Percentiles rank a stretch among this genome's conserved stretches.
phyloP scores from a whole-genome alignment of 2,797 vertebrate genomes.

The Chrosomus eos region DNA sequence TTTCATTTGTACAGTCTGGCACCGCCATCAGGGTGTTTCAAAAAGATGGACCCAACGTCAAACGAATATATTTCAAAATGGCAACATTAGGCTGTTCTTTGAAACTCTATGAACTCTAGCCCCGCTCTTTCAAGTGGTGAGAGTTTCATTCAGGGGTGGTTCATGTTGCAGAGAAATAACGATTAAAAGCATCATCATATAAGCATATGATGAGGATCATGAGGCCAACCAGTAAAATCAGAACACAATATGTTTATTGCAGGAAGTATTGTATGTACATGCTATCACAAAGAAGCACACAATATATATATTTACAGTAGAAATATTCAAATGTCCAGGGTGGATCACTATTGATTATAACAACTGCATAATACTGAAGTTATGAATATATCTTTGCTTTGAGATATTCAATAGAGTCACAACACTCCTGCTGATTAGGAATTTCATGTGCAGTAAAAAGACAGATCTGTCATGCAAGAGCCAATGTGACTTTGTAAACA shows the following conservation, averaged over 20 bases:
- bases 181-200: background rate
- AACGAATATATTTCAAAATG: too few relatives aligned
- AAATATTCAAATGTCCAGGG: slow-evolving; percentile 71
- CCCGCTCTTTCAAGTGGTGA: too few relatives aligned
- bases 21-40: too few relatives aligned
- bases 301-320: slow-evolving; percentile 74
- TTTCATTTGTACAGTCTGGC: too few relatives aligned
- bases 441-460: slow-evolving; percentile 81
- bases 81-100: too few relatives aligned
- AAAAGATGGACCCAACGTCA: too few relatives aligned
- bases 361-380: slow-evolving; percentile 78
- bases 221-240: slow-evolving; percentile 3
- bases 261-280: slow-evolving; percentile 76
- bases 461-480: slow-evolving; percentile 90
- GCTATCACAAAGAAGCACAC: slow-evolving; percentile 71
- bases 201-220: background rate
- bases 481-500: slow-evolving; percentile 69
- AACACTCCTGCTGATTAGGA: slow-evolving; percentile 77
- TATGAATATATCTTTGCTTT: slow-evolving; percentile 78
- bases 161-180: too few relatives aligned
- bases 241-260: slow-evolving; percentile 74
- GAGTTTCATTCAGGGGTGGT: too few relatives aligned
- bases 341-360: slow-evolving; percentile 67
- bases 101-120: too few relatives aligned
- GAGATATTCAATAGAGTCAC: slow-evolving; percentile 76